Conservation (phyloP, 2,888 invertebrate genomes). For the Caenorhabditis sp. region DNA sequence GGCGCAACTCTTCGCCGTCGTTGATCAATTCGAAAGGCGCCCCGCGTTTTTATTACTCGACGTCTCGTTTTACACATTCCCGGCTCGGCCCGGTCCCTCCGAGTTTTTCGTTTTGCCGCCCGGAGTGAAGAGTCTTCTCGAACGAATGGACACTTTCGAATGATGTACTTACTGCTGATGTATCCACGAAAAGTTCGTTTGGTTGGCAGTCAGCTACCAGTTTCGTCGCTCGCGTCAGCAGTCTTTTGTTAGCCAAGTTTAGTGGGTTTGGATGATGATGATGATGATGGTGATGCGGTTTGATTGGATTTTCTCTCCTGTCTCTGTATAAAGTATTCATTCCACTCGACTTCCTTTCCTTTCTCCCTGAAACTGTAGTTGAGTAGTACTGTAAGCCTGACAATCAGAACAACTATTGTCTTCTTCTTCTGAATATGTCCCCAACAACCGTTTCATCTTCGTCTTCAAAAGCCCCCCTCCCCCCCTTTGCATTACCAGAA, state of each 20-base stretch:
- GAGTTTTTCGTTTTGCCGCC: too few species aligned
- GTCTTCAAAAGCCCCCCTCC: neutral
- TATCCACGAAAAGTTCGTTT: too few species aligned
- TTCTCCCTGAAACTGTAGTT: too few species aligned
- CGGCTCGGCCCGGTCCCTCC: neutral
- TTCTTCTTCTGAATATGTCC: neutral
- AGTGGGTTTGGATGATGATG: neutral
- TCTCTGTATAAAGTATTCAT: too few species aligned
- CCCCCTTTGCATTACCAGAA: conserved; percentile 3
- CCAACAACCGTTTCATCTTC: too few species aligned
- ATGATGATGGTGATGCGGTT: conserved; percentile 33
- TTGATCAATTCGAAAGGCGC: conserved; percentile 41
- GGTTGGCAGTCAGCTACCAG: too few species aligned
- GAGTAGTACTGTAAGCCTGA: too few species aligned
- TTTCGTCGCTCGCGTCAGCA: neutral
- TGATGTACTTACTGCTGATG: too few species aligned
- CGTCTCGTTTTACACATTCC: conserved; percentile 46
- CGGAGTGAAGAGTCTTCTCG: too few species aligned
- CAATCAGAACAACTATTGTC: too few species aligned
- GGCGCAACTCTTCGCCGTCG: neutral
- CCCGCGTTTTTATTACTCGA: conserved; percentile 48
- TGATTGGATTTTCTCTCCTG: neutral
- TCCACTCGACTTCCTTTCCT: too few species aligned
- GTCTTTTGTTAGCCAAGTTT: conserved; percentile 5
- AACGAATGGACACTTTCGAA: too few species aligned